Percentiles rank a stretch among this genome's conserved stretches.
Conservation (phyloP, 2,113 vertebrate species). For the Gobio gobio region DNA sequence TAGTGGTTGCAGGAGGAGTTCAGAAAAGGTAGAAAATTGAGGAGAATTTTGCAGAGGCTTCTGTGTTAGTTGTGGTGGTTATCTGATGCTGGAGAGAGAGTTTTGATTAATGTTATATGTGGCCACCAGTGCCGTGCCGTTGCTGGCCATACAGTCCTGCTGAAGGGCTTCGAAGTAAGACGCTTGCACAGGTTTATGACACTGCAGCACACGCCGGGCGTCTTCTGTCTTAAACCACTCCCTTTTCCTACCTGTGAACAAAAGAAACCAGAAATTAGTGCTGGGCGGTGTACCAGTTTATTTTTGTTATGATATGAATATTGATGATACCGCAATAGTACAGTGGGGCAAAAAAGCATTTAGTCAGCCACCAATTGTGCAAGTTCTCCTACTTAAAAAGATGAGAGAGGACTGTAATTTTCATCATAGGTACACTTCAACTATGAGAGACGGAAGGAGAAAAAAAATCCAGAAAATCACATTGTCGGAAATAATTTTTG, state of each 20-base stretch:
- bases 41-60: background rate
- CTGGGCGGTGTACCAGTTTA: no score
- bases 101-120: constrained; percentile 87
- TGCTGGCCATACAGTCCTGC: constrained; percentile 91
- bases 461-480: no score
- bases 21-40: background rate
- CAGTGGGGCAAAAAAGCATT: no score
- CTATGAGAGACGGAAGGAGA: no score
- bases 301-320: no score
- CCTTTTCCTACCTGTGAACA: constrained; percentile 92
- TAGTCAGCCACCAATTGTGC: no score
- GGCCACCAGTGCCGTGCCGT: constrained; percentile 89
- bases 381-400: no score
- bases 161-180: constrained; percentile 92
- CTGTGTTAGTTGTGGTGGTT: constrained; percentile 81
- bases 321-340: no score
- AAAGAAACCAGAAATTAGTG: constrained; percentile 33
- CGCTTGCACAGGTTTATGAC: constrained; percentile 97
- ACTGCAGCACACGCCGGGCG: constrained; percentile 89
- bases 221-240: constrained; percentile 98
- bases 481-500: no score
- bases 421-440: no score
- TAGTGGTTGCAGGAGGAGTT: background rate
- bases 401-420: no score
- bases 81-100: constrained; percentile 94